phyloP scores from a whole-genome alignment of 1,140 invertebrate species.

The Phortica variegata region DNA sequence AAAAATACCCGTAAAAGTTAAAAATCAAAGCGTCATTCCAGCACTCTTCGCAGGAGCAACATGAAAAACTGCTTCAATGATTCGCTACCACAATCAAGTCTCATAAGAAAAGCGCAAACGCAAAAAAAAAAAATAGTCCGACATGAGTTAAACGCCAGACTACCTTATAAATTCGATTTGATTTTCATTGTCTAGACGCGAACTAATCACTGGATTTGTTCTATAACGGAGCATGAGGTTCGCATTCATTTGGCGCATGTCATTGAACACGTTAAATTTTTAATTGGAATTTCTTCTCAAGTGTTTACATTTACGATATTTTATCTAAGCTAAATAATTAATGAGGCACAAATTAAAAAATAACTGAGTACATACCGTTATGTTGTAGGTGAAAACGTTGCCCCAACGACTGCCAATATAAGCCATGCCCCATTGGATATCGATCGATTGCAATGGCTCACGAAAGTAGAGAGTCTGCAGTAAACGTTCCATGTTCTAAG shows the following conservation, averaged over 20 bases:
- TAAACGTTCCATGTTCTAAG: conserved; percentile 39
- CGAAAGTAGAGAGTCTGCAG: conserved; percentile 42
- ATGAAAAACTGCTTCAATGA: conserved; percentile 17
- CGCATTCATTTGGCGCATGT: no score
- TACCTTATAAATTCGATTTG: conserved; percentile 41
- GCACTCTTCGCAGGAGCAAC: conserved; percentile 27
- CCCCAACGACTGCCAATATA: conserved; percentile 52
- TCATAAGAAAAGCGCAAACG: no score
- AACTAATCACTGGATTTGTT: conserved; percentile 25
- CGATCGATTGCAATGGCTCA: conserved; percentile 49
- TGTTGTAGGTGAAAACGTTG: conserved; percentile 39
- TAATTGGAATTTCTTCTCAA: conserved; percentile 53
- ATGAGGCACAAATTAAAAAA: conserved; percentile 34
- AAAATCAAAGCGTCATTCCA: no score
- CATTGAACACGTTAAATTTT: conserved; percentile 43
- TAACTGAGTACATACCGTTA: conserved; percentile 29
- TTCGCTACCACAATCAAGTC: no score
- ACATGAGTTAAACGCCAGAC: no score
- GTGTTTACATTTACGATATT: conserved; percentile 42
- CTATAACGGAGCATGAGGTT: no score
- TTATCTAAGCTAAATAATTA: conserved; percentile 50
- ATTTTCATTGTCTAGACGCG: conserved; percentile 50
- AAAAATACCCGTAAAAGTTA: no score
- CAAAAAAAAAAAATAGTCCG: conserved; percentile 20
- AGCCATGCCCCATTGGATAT: conserved; percentile 40